These are phyloP conservation scores for Typhlichthys eigenmanni DNA, from an alignment of 2,797 vertebrate species.

Conservation along the genomic window DNA sequence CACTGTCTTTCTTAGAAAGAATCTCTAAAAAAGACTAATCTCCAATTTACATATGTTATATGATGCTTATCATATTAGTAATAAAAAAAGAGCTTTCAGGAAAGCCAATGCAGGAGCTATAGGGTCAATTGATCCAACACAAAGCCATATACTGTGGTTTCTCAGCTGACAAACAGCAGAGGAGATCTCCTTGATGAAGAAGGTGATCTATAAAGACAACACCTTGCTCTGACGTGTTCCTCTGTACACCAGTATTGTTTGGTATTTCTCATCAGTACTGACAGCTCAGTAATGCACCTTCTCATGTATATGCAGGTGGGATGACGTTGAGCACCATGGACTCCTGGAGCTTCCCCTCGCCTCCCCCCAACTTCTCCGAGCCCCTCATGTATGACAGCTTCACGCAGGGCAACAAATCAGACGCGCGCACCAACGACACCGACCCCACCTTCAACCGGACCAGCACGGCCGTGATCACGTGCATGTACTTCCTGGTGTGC, in stretches of 20 bases:
- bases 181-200: constrained; percentile 5
- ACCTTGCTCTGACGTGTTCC: background rate
- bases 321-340: constrained; percentile 67
- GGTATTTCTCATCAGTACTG: background rate
- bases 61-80: no score
- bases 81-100: background rate
- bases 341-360: constrained; percentile 71
- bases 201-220: background rate
- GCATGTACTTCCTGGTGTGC: constrained; percentile 93
- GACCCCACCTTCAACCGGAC: constrained; percentile 82
- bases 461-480: constrained; percentile 90
- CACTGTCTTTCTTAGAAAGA: no score
- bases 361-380: constrained; percentile 73
- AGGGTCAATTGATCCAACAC: constrained; percentile 11
- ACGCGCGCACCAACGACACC: constrained; percentile 55
- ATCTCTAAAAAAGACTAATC: constrained; percentile 2
- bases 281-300: background rate
- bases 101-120: background rate
- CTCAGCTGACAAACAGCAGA: background rate
- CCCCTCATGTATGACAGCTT: constrained; percentile 72
- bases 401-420: constrained; percentile 70
- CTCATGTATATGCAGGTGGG: constrained; percentile 47
- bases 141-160: background rate
- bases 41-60: constrained; percentile 4
- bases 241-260: background rate